phyloP scores from a whole-genome alignment of 1,140 invertebrate species.

The Orius laevigatus region DNA sequence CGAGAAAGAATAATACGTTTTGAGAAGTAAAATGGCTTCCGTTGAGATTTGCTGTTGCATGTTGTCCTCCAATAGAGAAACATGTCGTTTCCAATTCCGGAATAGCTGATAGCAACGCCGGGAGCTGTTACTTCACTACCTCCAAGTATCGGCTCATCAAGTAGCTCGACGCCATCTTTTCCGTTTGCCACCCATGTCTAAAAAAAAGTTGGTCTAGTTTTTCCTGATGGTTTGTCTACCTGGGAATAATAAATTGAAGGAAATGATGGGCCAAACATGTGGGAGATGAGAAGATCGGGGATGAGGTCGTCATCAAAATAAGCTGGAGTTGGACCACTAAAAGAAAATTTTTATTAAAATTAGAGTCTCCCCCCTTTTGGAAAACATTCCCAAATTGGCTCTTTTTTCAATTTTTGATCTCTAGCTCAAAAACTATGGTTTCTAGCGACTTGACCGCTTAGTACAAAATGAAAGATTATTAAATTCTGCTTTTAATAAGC shows the following conservation, averaged over 20 bases:
- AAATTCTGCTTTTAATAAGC: too few relatives aligned
- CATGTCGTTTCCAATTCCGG: conserved; percentile 49
- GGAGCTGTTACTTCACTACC: conserved; percentile 48
- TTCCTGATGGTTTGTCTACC: conserved; percentile 32
- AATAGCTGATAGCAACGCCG: conserved; percentile 43
- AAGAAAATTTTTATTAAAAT: too few relatives aligned
- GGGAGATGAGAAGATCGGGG: conserved; percentile 72
- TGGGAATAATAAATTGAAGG: conserved; percentile 60
- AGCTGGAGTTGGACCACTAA: conserved; percentile 59
- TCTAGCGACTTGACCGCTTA: too few relatives aligned
- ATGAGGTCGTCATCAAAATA: conserved; percentile 64
- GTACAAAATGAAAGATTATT: too few relatives aligned
- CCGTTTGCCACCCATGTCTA: conserved; percentile 51
- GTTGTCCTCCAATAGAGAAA: conserved; percentile 59
- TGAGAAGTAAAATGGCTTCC: conserved; percentile 30
- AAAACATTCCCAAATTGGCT: too few relatives aligned
- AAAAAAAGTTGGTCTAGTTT: too few relatives aligned
- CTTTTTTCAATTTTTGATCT: too few relatives aligned
- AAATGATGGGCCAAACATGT: conserved; percentile 47
- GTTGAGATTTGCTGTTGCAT: conserved; percentile 35
- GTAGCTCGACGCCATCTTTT: conserved; percentile 43
- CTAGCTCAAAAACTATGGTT: too few relatives aligned
- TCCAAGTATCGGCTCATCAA: conserved; percentile 45
- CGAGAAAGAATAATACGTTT: background rate
- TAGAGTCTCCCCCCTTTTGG: too few relatives aligned